A percentile compares a stretch with the other conserved stretches of the same genome.
Conservation (phyloP, 1,140 invertebrate genomes). For the Harpegnathos saltator region DNA sequence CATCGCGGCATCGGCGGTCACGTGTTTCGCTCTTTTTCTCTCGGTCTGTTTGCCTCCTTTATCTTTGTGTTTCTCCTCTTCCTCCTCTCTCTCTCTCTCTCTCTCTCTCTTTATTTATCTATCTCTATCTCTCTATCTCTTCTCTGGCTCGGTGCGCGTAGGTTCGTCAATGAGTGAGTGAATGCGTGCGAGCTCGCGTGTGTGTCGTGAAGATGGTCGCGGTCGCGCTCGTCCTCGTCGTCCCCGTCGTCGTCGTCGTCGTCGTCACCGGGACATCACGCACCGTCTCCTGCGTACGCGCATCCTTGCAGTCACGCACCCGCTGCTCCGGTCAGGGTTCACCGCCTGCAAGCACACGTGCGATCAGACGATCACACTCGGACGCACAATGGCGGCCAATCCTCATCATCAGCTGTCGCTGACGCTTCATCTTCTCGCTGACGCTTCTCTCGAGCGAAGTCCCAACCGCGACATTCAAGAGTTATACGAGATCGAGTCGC, state of each 20-base stretch:
- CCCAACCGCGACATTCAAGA: too few species aligned
- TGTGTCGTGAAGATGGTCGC: constrained; percentile 8
- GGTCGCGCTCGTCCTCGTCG: background rate
- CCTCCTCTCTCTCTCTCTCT: constrained; percentile 3
- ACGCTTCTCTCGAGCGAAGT: too few species aligned
- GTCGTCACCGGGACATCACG: constrained; percentile 66
- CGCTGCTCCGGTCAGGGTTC: constrained; percentile 33
- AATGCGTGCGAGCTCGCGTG: constrained; percentile 11
- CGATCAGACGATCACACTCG: constrained; percentile 11
- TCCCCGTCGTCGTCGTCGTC: constrained; percentile 16
- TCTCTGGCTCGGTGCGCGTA: background rate
- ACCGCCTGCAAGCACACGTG: constrained; percentile 61
- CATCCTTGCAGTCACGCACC: constrained; percentile 71
- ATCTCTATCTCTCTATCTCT: background rate
- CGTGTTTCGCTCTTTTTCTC: constrained; percentile 4
- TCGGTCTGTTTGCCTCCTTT: too few species aligned
- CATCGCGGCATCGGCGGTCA: constrained; percentile 74
- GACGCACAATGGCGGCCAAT: background rate
- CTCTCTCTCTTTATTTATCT: background rate
- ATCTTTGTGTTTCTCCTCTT: background rate
- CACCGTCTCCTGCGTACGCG: constrained; percentile 73
- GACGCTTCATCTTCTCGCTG: too few species aligned
- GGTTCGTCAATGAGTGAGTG: background rate
- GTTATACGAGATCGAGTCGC: too few species aligned
- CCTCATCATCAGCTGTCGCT: too few species aligned